Conservation (phyloP, 92 coral and sea anemone genomes). For the Ricordea florida region DNA sequence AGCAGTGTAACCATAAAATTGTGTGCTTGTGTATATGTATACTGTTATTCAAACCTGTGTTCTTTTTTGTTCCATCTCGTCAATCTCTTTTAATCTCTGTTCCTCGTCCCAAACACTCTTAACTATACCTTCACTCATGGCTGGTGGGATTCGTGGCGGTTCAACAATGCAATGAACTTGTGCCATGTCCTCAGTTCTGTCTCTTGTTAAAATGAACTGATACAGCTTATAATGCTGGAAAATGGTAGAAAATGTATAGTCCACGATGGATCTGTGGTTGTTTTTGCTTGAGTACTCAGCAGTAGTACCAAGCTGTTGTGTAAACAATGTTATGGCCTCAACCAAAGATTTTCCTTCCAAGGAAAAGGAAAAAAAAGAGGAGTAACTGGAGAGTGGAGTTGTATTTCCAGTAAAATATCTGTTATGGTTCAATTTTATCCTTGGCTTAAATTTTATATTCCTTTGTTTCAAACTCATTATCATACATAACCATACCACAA, state of each 20-base stretch:
- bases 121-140: slow-evolving; percentile 59
- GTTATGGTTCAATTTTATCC: too few species aligned
- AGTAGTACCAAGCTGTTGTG: slow-evolving; percentile 18
- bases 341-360: slow-evolving; percentile 48
- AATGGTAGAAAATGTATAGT: slow-evolving; percentile 61
- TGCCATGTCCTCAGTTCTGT: slow-evolving; percentile 63
- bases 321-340: slow-evolving; percentile 56
- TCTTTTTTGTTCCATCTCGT: slow-evolving; percentile 57
- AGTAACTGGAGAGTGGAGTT: neutral
- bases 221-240: slow-evolving; percentile 84
- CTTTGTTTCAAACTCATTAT: too few species aligned
- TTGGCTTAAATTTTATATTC: too few species aligned
- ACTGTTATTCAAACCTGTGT: slow-evolving; percentile 29
- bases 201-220: slow-evolving; percentile 75
- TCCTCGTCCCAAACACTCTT: slow-evolving; percentile 73
- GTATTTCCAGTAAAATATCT: neutral
- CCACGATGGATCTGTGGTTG: slow-evolving; percentile 65
- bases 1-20: neutral
- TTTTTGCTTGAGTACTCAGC: slow-evolving; percentile 25
- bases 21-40: neutral
- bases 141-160: slow-evolving; percentile 39
- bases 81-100: slow-evolving; percentile 74
- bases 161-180: slow-evolving; percentile 44
- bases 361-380: neutral
- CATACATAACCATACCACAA: too few species aligned